These are phyloP conservation scores for Pelusios castaneus DNA, from an alignment of 2,113 vertebrate genomes.

Conservation along the genomic window DNA sequence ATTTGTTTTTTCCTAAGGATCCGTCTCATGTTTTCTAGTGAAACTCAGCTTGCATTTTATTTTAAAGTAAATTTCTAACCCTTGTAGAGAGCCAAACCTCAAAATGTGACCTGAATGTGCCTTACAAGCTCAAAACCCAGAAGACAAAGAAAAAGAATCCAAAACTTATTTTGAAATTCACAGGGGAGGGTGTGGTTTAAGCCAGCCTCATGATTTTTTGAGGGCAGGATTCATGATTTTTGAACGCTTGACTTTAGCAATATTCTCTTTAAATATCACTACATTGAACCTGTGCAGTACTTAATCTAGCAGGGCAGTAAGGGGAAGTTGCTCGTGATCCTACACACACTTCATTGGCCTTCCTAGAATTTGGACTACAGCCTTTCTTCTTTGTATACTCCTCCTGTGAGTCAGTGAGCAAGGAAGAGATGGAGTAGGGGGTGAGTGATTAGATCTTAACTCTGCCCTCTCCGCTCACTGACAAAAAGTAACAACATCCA, in stretches of 20 bases:
- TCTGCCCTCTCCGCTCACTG: neutral
- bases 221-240: neutral
- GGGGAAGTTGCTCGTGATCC: neutral
- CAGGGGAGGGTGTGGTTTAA: neutral
- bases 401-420: neutral
- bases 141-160: neutral
- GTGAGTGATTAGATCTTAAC: neutral
- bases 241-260: neutral
- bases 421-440: neutral
- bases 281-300: neutral
- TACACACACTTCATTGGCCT: neutral
- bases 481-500: neutral
- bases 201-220: neutral
- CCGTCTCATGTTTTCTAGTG: neutral
- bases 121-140: neutral
- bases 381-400: neutral
- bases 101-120: neutral
- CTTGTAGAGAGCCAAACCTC: neutral
- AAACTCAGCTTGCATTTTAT: neutral
- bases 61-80: neutral
- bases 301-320: neutral
- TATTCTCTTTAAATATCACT: neutral
- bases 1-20: neutral
- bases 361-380: neutral
- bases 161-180: neutral